phyloP scores from a whole-genome alignment of 1,140 invertebrate species.

The Amyelois transitella region DNA sequence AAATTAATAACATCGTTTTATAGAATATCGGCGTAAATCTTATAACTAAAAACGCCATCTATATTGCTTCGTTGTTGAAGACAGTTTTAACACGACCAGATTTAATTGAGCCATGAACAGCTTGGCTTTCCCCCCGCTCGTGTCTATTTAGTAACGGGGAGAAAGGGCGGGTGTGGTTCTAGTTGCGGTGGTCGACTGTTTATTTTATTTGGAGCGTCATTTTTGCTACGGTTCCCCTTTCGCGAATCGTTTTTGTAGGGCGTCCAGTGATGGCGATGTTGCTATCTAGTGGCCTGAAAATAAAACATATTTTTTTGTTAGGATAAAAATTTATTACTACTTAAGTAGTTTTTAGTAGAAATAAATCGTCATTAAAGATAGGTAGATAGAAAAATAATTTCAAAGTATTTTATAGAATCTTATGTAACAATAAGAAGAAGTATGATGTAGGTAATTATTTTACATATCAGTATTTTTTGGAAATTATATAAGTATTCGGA shows the following conservation, averaged over 20 bases:
- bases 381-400: too few species aligned
- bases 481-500: too few species aligned
- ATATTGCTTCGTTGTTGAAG: slow-evolving; percentile 33
- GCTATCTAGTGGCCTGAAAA: slow-evolving; percentile 41
- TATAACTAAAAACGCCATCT: slow-evolving; percentile 13
- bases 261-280: slow-evolving; percentile 32
- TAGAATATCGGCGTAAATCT: slow-evolving; percentile 1
- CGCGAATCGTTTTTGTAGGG: slow-evolving; percentile 56
- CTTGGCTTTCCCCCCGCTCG: slow-evolving; percentile 9
- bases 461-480: too few species aligned
- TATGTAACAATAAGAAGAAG: too few species aligned
- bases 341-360: not conserved
- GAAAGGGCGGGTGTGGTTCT: slow-evolving; percentile 20
- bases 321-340: not conserved
- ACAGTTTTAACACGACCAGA: slow-evolving; percentile 33
- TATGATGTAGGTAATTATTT: too few species aligned
- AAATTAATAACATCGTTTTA: not conserved
- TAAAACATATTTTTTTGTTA: slow-evolving; percentile 9
- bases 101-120: slow-evolving; percentile 13
- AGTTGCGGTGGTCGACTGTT: slow-evolving; percentile 33
- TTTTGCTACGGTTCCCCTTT: slow-evolving; percentile 57
- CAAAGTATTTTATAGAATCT: too few species aligned
- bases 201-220: slow-evolving; percentile 66
- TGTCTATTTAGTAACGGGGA: slow-evolving; percentile 8
- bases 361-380: slow-evolving; percentile 1